phyloP scores from a whole-genome alignment of 30 jellyfish, hydroid and myxozoan species.

The Phacellophora camtschatica region DNA sequence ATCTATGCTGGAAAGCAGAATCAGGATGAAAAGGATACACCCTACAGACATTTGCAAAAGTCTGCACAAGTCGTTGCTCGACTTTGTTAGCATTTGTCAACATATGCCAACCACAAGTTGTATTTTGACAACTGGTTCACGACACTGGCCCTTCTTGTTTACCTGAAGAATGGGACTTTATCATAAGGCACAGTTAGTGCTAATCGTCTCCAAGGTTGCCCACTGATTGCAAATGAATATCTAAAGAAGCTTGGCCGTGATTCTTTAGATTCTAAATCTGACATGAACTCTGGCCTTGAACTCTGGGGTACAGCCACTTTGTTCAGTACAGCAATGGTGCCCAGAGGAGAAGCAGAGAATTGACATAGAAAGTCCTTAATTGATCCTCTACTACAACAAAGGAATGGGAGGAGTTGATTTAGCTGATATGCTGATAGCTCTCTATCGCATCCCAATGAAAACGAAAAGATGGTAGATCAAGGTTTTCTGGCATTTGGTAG shows the following conservation, averaged over 20 bases:
- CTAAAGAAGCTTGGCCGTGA: conserved; percentile 50
- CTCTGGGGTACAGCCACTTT: conserved; percentile 71
- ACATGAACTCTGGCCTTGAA: conserved; percentile 63
- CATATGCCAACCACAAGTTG: conserved; percentile 20
- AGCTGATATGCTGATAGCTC: conserved; percentile 75
- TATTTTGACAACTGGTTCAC: conserved; percentile 77
- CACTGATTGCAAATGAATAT: conserved; percentile 54
- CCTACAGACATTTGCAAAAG: conserved; percentile 47
- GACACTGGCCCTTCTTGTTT: conserved; percentile 43
- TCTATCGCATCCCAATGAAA: conserved; percentile 44
- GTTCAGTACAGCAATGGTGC: conserved; percentile 58
- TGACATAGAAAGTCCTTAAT: conserved; percentile 57
- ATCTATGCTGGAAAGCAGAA: conserved; percentile 63
- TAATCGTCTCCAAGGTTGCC: conserved; percentile 72
- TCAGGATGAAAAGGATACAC: conserved; percentile 9
- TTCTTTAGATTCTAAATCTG: conserved; percentile 38
- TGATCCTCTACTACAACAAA: conserved; percentile 54
- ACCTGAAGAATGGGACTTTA: conserved; percentile 55
- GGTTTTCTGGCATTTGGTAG: conserved; percentile 60
- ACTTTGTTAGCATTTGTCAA: conserved; percentile 61
- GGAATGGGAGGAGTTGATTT: conserved; percentile 88
- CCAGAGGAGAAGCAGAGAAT: conserved; percentile 41
- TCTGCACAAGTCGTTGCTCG: conserved; percentile 72
- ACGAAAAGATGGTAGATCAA: conserved; percentile 77
- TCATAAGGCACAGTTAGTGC: conserved; percentile 74